Percentiles rank a stretch among this genome's conserved stretches.
These are phyloP conservation scores for Plumapathes pennacea DNA, from an alignment of 92 coral and sea anemone species.

Conservation along the genomic window DNA sequence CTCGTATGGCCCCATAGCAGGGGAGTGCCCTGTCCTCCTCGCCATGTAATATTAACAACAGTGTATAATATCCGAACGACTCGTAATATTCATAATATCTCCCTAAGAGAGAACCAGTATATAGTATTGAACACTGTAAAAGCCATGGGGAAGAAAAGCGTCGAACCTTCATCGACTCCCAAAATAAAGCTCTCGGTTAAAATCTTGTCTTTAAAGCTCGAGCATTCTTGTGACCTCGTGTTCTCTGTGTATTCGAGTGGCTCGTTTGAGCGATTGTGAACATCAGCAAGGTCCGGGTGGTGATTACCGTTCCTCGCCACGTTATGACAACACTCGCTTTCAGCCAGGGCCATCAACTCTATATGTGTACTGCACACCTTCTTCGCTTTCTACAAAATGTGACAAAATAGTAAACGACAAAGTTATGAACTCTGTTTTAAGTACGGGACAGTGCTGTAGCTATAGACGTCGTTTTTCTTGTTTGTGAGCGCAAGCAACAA, in stretches of 20 bases:
- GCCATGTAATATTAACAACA: no score
- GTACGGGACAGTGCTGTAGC: no score
- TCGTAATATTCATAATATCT: no score
- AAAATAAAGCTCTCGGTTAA: constrained; percentile 61
- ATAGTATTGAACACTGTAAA: constrained; percentile 69
- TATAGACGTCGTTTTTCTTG: no score
- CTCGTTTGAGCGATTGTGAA: no score
- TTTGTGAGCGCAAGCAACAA: no score
- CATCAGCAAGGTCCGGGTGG: constrained; percentile 15
- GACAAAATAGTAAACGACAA: background rate
- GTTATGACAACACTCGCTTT: constrained; percentile 23
- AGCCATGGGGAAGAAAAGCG: constrained; percentile 66
- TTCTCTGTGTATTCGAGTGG: no score
- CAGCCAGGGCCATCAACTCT: constrained; percentile 46
- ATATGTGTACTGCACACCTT: constrained; percentile 41
- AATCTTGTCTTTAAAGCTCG: constrained; percentile 14
- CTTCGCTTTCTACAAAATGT: background rate
- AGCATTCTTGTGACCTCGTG: background rate
- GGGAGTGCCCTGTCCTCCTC: no score
- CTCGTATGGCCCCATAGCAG: no score
- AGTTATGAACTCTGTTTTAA: no score
- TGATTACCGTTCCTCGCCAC: no score
- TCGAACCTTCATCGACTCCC: constrained; percentile 75
- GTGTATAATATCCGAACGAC: no score
- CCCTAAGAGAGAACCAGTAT: constrained; percentile 74